A percentile compares a stretch with the other conserved stretches of the same genome.
Evolutionary conservation across 2,797 vertebrate species (phyloP).

Genomic region (Euthynnus affinis): DNA sequence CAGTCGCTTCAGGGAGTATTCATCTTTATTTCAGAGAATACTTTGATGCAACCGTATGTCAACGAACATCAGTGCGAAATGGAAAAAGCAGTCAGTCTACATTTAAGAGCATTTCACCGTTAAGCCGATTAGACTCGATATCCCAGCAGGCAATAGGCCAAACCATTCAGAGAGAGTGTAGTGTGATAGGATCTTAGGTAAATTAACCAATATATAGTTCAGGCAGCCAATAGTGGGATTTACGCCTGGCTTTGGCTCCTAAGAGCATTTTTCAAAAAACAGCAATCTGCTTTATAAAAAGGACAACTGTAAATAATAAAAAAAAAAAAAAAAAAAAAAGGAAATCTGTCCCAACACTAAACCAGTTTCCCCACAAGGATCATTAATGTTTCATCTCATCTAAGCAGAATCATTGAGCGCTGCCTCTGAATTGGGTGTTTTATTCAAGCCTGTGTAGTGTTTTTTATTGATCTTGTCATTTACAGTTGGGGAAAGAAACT

Average conservation of each 20-base stretch:
- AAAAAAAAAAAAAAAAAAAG: not conserved
- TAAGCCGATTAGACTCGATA: slow-evolving; percentile 75
- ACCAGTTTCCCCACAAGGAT: slow-evolving; percentile 29
- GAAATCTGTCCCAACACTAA: slow-evolving; percentile 1
- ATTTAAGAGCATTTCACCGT: slow-evolving; percentile 60
- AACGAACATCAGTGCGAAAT: slow-evolving; percentile 17
- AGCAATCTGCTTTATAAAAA: slow-evolving; percentile 17
- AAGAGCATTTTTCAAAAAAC: not conserved
- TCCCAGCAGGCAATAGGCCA: slow-evolving; percentile 57
- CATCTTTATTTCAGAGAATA: not conserved
- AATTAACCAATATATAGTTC: slow-evolving; percentile 34
- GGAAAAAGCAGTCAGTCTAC: slow-evolving; percentile 63
- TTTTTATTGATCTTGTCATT: slow-evolving; percentile 40
- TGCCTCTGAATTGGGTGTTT: slow-evolving; percentile 4
- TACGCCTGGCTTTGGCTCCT: slow-evolving; percentile 6
- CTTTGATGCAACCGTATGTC: not conserved
- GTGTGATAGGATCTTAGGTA: slow-evolving; percentile 33
- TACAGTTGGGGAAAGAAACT: slow-evolving; percentile 17
- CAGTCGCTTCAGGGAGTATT: not conserved
- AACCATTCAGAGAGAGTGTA: slow-evolving; percentile 19
- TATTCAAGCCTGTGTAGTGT: slow-evolving; percentile 23
- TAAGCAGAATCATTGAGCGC: slow-evolving; percentile 27
- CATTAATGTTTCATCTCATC: slow-evolving; percentile 46
- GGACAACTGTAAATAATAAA: slow-evolving; percentile 14
- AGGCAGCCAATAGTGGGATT: slow-evolving; percentile 17